Base-by-base conservation (phyloP, 2,113 vertebrate genomes). In the Hystrix brachyura region DNA sequence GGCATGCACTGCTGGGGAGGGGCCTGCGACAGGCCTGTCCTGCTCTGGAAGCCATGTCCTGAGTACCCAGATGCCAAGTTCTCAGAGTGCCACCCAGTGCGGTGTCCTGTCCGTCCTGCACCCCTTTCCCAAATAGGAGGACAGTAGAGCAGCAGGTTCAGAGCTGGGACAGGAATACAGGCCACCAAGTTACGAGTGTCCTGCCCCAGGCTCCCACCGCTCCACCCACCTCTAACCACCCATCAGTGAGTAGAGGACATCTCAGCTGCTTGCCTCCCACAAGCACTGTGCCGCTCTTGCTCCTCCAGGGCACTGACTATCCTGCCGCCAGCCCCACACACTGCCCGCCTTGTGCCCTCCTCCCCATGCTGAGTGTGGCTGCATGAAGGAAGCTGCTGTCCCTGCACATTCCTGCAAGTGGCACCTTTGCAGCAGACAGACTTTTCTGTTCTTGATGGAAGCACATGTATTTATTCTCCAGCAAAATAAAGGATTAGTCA, bases 1-100 rank as follows among this genome's bases (percentile, higher is more conserved):
- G n/a, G 7, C 18, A 11, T 3, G 21, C 3, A 21, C 7, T 0
- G 3, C n/a, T 18, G 12, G 12, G n/a, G 60, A 8, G 4, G 13
- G 13, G n/a, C 32, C 12, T 34, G 38, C 32, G 34, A 51, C 38
- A 29, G 65, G 15, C n/a, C 53, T 57, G 48, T 43, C 60, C 82
- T 57, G 1, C 1, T 18, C 64, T 5, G 18, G 64, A 62, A 38
- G 46, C 55, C 32, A 1, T n/a, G 1, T 71, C 25, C 53, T 71
- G 7, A 4, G 7, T 17, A n/a, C 29, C 34, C 29, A 11, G 38
- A 18, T 19, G 46, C 53, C 71, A 5, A 2, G 86, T 43, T 51
- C 90, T 57, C 57, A 57, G 18, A 64, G 29, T 9, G 32, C 17
- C 14, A 15, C 62, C 76, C 64, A 13, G 46, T 9, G n/a, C 10